Conservation (phyloP, 2,888 invertebrate species). For the Cyclophora albipunctata region DNA sequence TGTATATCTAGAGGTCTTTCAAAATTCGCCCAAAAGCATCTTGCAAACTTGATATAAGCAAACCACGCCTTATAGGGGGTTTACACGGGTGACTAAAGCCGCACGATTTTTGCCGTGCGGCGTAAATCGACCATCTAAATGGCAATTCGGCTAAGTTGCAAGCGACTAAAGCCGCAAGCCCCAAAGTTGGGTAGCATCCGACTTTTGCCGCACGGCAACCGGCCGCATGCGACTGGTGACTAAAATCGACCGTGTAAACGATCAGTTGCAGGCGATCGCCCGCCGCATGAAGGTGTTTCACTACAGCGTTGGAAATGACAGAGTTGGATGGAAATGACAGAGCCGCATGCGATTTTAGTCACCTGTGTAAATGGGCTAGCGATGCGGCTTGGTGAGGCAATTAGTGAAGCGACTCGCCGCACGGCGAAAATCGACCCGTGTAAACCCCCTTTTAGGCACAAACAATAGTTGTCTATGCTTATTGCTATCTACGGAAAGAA, state of each 20-base stretch:
- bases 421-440: conserved; percentile 37
- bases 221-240: conserved; percentile 32
- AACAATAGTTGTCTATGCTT: too few relatives aligned
- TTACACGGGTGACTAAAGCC: conserved; percentile 34
- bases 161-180: conserved; percentile 34
- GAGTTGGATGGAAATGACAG: too few relatives aligned
- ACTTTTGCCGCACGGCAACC: conserved; percentile 32
- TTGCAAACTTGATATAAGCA: too few relatives aligned
- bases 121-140: conserved; percentile 29
- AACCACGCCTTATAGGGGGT: conserved; percentile 13
- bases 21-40: too few relatives aligned
- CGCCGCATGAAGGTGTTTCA: conserved; percentile 13
- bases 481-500: too few relatives aligned
- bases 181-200: conserved; percentile 36
- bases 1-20: too few relatives aligned
- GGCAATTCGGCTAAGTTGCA: conserved; percentile 31
- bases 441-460: conserved; percentile 4
- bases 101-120: conserved; percentile 29
- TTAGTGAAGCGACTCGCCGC: conserved; percentile 25
- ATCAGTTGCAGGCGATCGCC: conserved; percentile 17
- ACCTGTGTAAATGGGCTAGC: conserved; percentile 16
- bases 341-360: too few relatives aligned
- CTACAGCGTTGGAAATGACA: too few relatives aligned
- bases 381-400: conserved; percentile 26
- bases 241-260: conserved; percentile 22